phyloP scores from a whole-genome alignment of 2,113 vertebrate genomes.

The Archocentrus centrarchus region DNA sequence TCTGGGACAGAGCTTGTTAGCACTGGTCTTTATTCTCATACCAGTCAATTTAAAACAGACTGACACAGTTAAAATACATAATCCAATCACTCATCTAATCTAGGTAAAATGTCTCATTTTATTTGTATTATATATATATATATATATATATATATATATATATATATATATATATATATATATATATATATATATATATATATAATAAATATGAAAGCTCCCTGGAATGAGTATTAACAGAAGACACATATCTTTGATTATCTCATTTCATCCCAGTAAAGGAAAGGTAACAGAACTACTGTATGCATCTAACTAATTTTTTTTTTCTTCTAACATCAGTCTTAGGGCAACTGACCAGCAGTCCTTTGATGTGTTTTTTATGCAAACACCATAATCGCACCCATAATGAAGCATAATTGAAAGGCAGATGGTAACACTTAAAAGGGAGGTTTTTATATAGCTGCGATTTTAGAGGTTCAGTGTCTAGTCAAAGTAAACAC shows the following conservation, averaged over 20 bases:
- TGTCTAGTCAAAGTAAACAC: slow-evolving; percentile 58
- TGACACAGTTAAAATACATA: background rate
- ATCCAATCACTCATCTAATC: background rate
- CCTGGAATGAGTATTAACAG: background rate
- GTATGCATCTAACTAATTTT: background rate
- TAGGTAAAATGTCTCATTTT: background rate
- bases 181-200: too few species aligned
- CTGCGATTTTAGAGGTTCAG: slow-evolving; percentile 35
- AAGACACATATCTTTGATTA: background rate
- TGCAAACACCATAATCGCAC: background rate
- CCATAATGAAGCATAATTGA: background rate
- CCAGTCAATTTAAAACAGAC: background rate
- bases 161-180: too few species aligned
- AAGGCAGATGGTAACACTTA: slow-evolving; percentile 9
- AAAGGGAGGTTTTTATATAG: slow-evolving; percentile 17
- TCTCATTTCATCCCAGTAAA: background rate
- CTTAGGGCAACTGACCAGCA: background rate
- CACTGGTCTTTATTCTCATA: too few species aligned
- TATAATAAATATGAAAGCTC: too few species aligned
- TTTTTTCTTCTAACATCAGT: background rate
- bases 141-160: too few species aligned
- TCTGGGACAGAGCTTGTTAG: background rate
- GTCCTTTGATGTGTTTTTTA: background rate
- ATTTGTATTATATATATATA: too few species aligned
- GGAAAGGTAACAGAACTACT: background rate